Evolutionary conservation across 2,797 vertebrate species (phyloP), one percentile per base, ranked within the genome.

Genomic region (Micrastur ruficollis): DNA sequence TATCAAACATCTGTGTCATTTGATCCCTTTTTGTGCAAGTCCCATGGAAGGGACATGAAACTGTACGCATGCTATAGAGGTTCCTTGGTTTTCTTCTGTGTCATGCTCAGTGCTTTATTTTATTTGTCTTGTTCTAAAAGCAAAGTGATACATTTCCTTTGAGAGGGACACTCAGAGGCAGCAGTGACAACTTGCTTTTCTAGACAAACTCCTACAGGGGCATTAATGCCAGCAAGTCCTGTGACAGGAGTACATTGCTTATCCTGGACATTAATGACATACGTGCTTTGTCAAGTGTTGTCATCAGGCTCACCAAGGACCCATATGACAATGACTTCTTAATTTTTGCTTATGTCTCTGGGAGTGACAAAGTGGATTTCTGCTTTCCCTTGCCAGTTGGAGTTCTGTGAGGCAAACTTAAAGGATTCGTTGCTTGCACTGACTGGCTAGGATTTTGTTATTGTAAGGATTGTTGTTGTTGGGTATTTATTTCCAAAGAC

Each of bases 121-220:
- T 96, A 92, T 90, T 96, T 97, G 91, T 95, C 92, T 95, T 1
- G 0, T 92, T 91, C 86, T 70, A 66, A 92, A 95, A 96, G 91
- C 92, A 85, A 97, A 97, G 72, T 78, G 84, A 95, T 97, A 63
- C 61, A 61, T 61, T 85, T 96, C 89, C 89, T 93, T 63, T 81
- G 93, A 97, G 91, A 96, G 38, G 70, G 59, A 46, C 91, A 94
- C 86, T 96, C 89, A 87, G 40, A 81, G 49, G 53, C 91, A 91
- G 63, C 63, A 67, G 52, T 94, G 95, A 92, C 92, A 97, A 96
- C 90, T 95, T 91, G 89, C 74, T 97, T 97, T 89, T 91, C 68
- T 94, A 79, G 71, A 23, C 23, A 90, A 67, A 84, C 76, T 96
- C 67, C 94, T 97, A 67, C 67, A 68, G 86, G 93, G 38, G 66